Conservation (phyloP, 2,797 vertebrate species). For the Hipposideros larvatus region DNA sequence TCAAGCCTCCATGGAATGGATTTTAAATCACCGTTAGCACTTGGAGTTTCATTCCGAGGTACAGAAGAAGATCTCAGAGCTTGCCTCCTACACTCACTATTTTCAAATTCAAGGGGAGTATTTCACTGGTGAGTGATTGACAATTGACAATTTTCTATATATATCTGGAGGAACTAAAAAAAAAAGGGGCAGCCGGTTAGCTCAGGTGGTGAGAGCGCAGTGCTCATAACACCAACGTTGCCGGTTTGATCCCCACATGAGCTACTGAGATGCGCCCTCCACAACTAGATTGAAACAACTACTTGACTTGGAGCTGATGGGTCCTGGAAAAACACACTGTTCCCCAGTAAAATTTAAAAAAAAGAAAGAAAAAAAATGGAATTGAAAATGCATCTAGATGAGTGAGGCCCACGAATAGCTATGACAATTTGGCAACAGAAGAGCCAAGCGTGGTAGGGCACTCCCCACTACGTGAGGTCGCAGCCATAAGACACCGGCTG, state of each 20-base stretch:
- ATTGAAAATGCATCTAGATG: not conserved
- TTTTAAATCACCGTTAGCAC: not conserved
- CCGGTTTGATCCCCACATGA: too few relatives aligned
- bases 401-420: not conserved
- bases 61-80: not conserved
- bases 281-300: too few relatives aligned
- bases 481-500: not conserved
- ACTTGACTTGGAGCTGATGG: too few relatives aligned
- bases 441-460: not conserved
- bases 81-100: not conserved
- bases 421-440: not conserved
- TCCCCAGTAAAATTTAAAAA: too few relatives aligned
- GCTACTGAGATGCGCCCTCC: too few relatives aligned
- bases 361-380: too few relatives aligned
- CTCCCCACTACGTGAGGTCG: rapidly evolving
- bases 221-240: too few relatives aligned
- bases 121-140: not conserved
- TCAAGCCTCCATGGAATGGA: not conserved
- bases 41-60: not conserved
- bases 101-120: not conserved
- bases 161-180: not conserved
- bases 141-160: not conserved
- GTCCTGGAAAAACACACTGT: too few relatives aligned
- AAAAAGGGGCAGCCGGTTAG: too few relatives aligned
- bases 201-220: too few relatives aligned